Conservation (phyloP, 2,113 vertebrate genomes). For the Channa maculata region DNA sequence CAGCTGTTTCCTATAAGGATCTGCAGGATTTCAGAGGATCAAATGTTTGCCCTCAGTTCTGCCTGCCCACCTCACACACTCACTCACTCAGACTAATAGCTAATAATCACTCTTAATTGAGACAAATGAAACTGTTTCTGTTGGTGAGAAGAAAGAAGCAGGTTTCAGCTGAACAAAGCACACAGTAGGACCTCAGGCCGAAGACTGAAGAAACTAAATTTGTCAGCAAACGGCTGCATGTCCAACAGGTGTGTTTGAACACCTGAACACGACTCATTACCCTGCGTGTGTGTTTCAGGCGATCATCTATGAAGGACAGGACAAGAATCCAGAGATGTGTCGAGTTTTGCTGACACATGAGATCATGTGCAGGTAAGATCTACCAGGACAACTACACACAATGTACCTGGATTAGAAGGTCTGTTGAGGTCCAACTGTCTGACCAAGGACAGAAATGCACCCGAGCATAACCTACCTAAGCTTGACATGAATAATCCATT, state of each 20-base stretch:
- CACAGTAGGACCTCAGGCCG: too few species aligned
- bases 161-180: too few species aligned
- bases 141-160: background rate
- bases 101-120: slow-evolving; percentile 23
- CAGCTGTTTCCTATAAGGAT: slow-evolving; percentile 31
- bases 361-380: slow-evolving; percentile 76
- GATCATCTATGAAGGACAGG: slow-evolving; percentile 76
- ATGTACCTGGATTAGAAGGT: background rate
- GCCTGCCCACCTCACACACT: background rate
- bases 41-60: slow-evolving; percentile 26
- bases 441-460: too few species aligned
- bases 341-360: slow-evolving; percentile 75
- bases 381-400: background rate
- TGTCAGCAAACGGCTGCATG: too few species aligned
- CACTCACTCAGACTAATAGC: slow-evolving; percentile 7
- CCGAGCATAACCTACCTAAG: too few species aligned
- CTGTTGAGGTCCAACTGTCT: background rate
- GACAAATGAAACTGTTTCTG: slow-evolving; percentile 5
- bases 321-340: slow-evolving; percentile 78
- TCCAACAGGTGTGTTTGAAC: background rate
- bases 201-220: too few species aligned
- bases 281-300: slow-evolving; percentile 55
- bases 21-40: slow-evolving; percentile 31
- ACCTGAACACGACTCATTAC: background rate
- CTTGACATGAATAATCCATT: background rate